Evolutionary conservation across 2,797 vertebrate species (phyloP).

Genomic region (Hydrophis major): DNA sequence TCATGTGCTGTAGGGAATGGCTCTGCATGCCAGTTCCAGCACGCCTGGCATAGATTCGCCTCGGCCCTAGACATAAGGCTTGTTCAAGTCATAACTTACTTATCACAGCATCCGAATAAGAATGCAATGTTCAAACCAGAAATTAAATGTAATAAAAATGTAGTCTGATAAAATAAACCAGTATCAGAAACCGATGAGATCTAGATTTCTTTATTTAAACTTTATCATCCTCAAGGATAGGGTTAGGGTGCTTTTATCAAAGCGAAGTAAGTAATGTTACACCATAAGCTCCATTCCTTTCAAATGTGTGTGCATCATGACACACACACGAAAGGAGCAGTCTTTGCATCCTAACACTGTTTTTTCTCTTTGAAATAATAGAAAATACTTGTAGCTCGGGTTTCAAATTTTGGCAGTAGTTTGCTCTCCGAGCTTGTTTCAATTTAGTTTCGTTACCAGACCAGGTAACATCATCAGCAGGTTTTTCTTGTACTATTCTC

Average conservation of each 20-base stretch:
- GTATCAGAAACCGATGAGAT: neutral
- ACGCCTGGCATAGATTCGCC: too few species aligned
- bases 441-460: too few species aligned
- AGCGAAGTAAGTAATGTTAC: neutral
- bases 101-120: neutral
- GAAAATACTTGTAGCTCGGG: too few species aligned
- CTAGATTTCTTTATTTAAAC: neutral
- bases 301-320: neutral
- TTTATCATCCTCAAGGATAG: neutral
- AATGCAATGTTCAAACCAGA: neutral
- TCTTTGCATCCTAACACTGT: neutral
- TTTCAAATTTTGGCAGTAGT: too few species aligned
- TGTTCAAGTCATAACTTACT: neutral
- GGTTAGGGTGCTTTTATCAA: neutral
- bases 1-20: too few species aligned
- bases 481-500: too few species aligned
- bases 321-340: neutral
- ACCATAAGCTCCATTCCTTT: neutral
- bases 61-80: neutral
- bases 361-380: neutral
- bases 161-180: neutral
- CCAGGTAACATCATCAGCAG: too few species aligned
- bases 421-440: too few species aligned
- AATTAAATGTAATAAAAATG: neutral
- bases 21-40: too few species aligned